Evolutionary conservation across 1,140 invertebrate species (phyloP).

Genomic region (Ceratitis capitata): DNA sequence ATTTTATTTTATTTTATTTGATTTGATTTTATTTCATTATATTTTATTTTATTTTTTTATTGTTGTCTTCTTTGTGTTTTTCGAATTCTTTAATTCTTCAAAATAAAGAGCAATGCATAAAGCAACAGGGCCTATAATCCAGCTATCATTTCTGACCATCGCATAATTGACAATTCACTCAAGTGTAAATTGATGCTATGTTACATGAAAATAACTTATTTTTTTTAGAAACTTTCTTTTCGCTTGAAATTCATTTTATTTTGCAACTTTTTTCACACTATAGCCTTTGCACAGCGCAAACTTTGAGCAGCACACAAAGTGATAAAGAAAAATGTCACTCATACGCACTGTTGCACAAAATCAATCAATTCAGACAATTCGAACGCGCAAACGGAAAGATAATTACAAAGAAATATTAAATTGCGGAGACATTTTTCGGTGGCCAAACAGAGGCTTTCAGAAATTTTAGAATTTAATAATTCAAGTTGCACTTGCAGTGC

Average conservation of each 20-base stretch:
- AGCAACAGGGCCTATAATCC: not conserved
- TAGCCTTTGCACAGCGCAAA: not conserved
- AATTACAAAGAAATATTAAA: not conserved
- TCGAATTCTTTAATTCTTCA: not conserved
- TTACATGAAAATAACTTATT: not conserved
- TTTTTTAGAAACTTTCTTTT: not conserved
- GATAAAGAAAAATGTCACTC: not conserved
- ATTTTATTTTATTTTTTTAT: too few species aligned
- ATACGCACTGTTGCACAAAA: constrained; percentile 7
- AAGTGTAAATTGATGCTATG: not conserved
- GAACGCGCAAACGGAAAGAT: not conserved
- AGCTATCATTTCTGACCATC: not conserved
- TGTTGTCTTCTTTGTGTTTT: too few species aligned
- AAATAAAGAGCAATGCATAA: not conserved
- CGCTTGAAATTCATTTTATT: not conserved
- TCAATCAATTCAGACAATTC: not conserved
- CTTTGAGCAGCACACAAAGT: not conserved
- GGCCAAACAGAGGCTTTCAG: not conserved
- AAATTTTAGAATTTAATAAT: not conserved
- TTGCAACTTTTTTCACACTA: not conserved
- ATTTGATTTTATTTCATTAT: too few species aligned
- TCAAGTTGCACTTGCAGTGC: not conserved
- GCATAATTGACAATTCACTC: not conserved
- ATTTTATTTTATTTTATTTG: too few species aligned
- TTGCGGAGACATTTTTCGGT: not conserved